phyloP scores from a whole-genome alignment of 1,140 invertebrate species.

The Philaenus spumarius region DNA sequence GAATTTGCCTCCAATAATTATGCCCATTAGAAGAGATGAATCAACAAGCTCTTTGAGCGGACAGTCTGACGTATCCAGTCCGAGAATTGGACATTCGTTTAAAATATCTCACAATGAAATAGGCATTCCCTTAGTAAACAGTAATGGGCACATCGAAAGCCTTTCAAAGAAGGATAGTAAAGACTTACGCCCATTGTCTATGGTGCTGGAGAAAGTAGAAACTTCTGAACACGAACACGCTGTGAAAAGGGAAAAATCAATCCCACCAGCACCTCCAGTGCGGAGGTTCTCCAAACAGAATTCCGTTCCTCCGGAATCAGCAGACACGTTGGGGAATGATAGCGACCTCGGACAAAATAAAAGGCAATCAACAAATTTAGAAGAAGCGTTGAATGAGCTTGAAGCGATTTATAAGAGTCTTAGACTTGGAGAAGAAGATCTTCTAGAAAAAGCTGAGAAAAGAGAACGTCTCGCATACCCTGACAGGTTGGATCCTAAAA shows the following conservation, averaged over 20 bases:
- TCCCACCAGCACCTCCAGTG: slow-evolving; percentile 23
- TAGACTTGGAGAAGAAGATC: slow-evolving; percentile 70
- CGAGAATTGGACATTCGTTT: not conserved
- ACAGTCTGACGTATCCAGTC: slow-evolving; percentile 1
- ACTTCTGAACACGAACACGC: slow-evolving; percentile 21
- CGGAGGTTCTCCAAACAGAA: slow-evolving; percentile 20
- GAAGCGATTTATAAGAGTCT: slow-evolving; percentile 85
- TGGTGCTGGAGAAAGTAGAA: slow-evolving; percentile 34
- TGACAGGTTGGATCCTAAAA: not conserved
- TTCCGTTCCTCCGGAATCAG: slow-evolving; percentile 3
- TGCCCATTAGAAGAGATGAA: not conserved
- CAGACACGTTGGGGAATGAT: not conserved
- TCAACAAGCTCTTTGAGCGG: not conserved
- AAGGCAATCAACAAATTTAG: slow-evolving; percentile 65
- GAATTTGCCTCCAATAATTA: not conserved
- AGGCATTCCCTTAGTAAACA: not conserved
- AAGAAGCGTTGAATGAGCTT: slow-evolving; percentile 78
- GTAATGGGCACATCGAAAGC: not conserved
- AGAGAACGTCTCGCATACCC: not conserved
- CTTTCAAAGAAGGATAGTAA: slow-evolving; percentile 2
- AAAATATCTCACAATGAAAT: slow-evolving; percentile 5
- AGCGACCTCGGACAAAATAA: slow-evolving; percentile 31
- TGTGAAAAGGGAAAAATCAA: slow-evolving; percentile 13
- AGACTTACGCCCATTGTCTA: slow-evolving; percentile 31
- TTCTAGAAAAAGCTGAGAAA: slow-evolving; percentile 64